phyloP scores from a whole-genome alignment of 2,113 vertebrate genomes.

The Sylvilagus bachmani region DNA sequence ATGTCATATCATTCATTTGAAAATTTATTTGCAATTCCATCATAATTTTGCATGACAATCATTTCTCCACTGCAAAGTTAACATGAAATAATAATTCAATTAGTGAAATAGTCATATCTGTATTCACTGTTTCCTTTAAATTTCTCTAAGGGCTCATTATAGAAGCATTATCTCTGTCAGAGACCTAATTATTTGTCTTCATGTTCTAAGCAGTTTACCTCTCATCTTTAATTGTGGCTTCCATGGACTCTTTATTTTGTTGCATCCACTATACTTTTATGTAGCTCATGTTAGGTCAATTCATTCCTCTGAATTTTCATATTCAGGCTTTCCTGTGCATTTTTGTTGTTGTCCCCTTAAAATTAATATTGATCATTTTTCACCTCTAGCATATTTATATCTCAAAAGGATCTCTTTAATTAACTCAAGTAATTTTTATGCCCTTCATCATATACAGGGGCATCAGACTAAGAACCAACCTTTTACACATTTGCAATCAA shows the following conservation, averaged over 20 bases:
- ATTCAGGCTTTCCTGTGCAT: conserved; percentile 45
- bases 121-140: conserved; percentile 53
- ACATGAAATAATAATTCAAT: conserved; percentile 54
- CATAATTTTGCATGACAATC: background rate
- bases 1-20: background rate
- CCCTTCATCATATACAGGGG: conserved; percentile 39
- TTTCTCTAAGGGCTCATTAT: conserved; percentile 66
- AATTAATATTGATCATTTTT: conserved; percentile 64
- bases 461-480: conserved; percentile 41
- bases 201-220: conserved; percentile 65
- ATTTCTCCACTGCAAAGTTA: background rate
- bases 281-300: conserved; percentile 4
- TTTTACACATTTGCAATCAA: conserved; percentile 65
- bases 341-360: conserved; percentile 24
- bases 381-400: conserved; percentile 73
- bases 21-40: conserved; percentile 1
- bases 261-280: conserved; percentile 22
- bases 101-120: conserved; percentile 49
- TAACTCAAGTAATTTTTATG: conserved; percentile 67
- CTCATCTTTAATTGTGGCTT: conserved; percentile 65
- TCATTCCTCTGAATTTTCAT: conserved; percentile 45
- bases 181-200: conserved; percentile 73
- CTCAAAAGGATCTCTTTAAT: conserved; percentile 75
- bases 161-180: conserved; percentile 60
- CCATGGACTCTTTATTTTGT: conserved; percentile 49